Evolutionary conservation across 2,113 vertebrate genomes (phyloP), one percentile per base, ranked within the genome.

Genomic region (Mesembrinibis cayennensis): DNA sequence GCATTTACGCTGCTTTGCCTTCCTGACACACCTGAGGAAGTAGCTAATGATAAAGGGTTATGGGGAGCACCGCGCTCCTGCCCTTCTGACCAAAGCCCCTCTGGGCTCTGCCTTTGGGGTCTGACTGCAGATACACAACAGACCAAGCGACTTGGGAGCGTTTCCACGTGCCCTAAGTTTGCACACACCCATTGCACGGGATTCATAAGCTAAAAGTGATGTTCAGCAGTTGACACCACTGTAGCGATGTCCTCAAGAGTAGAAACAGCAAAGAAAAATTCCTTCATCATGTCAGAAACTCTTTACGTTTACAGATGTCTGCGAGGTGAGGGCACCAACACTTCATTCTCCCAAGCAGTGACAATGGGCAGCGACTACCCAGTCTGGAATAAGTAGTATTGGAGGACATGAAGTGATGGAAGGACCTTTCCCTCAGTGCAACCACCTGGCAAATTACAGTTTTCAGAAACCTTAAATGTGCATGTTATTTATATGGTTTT

Each of bases 121-220:
- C 53, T 22, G 13, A 7, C 38, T 3, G 21, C 16, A 1, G 67
- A 3, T 3, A 11, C 38, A 4, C 13, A 1, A 7, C 38, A 26
- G 38, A 25, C 27, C 13, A 1, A 4, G 49, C 4, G 34, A 6
- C 32, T 9, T 13, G 2, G 50, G 42, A 49, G n/a, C 4, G 2
- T 8, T 49, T 7, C n/a, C n/a, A 23, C 5, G 1, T 2, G 21
- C 82, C 13, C 0, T 2, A 4, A 2, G 25, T 12, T 38, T 10
- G 3, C n/a, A 6, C 63, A 2, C 59, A 2, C 14, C 18, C 21
- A 2, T 26, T 5, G 16, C n/a, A 10, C 3, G 8, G 9, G 52
- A 7, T 9, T 16, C 52, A n/a, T 12, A 7, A 25, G 30, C 36
- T 12, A 1, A 30, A n/a, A 19, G 47, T 0, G 7, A 17, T 4